Evolutionary conservation across 2,113 vertebrate genomes (phyloP), one percentile per base, ranked within the genome.

Genomic region (Poeciliopsis retropinna): DNA sequence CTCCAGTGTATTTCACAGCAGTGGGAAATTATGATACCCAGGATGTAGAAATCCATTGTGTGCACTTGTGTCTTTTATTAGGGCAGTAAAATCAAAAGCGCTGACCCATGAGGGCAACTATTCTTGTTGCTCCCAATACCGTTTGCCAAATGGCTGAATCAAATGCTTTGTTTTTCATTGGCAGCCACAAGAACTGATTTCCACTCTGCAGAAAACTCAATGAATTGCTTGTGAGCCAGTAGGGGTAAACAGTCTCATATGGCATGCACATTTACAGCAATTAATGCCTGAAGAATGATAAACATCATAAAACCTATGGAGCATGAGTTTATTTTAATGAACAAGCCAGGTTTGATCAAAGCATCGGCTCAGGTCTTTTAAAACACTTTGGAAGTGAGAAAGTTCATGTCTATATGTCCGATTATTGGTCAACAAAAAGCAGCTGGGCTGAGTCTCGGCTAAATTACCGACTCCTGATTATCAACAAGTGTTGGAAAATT

Each of bases 31-130:
- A 80, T 82, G 72, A 76, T 67, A 72, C 25, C 5, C 60, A 61
- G 41, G 11, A 54, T 30, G 54, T 47, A 76, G 47, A 83, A 84
- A 87, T 76, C 87, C 78, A 69, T 8, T 67, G 80, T 79, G 69
- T 72, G 72, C 77, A 78, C 81, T 84, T 74, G 60, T 74, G 54
- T 83, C 67, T 83, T 88, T 89, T 84, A 79, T 60, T 68, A 34
- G 60, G 66, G 81, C 72, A 85, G 86, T 76, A 54, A 82, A 86
- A 86, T 88, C 64, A 87, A 80, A 89, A 80, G 85, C 77, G 78
- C 30, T 87, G 83, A 89, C 80, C 87, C 88, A 78, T 72, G 71
- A 83, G 69, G 57, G 72, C 51, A 75, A 82, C 62, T 78, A 78
- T 75, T 80, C 72, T 64, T 75, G 79, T 76, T 79, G 75, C 34